A percentile compares a stretch with the other conserved stretches of the same genome.
Conservation (phyloP, 53 echinoderm and acorn worm genomes). For the Henricia sp. region DNA sequence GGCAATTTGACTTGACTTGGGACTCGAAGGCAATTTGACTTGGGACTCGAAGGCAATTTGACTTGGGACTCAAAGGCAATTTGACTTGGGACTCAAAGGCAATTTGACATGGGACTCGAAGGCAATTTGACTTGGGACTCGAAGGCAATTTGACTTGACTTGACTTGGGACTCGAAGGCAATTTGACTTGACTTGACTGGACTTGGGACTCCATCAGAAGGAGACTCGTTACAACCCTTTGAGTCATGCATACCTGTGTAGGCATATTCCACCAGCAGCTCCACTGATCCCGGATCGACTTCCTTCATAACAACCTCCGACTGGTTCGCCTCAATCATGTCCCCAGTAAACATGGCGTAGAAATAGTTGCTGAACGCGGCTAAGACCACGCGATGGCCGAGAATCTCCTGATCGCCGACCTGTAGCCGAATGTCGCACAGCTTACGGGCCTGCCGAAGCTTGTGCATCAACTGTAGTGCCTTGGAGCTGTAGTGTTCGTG, state of each 20-base stretch:
- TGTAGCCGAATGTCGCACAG: slow-evolving; percentile 76
- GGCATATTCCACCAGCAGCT: slow-evolving; percentile 85
- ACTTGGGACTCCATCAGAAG: too few relatives aligned
- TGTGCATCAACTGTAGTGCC: slow-evolving; percentile 77
- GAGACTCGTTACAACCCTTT: too few relatives aligned
- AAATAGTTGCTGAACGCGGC: slow-evolving; percentile 87
- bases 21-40: too few relatives aligned
- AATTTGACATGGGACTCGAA: too few relatives aligned
- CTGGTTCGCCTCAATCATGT: slow-evolving; percentile 81
- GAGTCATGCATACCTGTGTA: slow-evolving; percentile 91
- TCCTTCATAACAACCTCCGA: slow-evolving; percentile 75
- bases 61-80: too few relatives aligned
- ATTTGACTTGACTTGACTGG: too few relatives aligned
- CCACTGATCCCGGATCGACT: slow-evolving; percentile 72
- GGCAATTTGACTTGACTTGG: too few relatives aligned
- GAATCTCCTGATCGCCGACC: slow-evolving; percentile 59
- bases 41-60: too few relatives aligned
- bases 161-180: too few relatives aligned
- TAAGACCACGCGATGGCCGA: slow-evolving; percentile 79
- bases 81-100: too few relatives aligned
- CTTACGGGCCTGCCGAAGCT: slow-evolving; percentile 74
- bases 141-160: too few relatives aligned
- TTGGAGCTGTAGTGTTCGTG: slow-evolving; percentile 75
- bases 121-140: too few relatives aligned
- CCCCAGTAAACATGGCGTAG: slow-evolving; percentile 89